Evolutionary conservation across 1,140 invertebrate genomes (phyloP).

Genomic region (Notospermus geniculatus): DNA sequence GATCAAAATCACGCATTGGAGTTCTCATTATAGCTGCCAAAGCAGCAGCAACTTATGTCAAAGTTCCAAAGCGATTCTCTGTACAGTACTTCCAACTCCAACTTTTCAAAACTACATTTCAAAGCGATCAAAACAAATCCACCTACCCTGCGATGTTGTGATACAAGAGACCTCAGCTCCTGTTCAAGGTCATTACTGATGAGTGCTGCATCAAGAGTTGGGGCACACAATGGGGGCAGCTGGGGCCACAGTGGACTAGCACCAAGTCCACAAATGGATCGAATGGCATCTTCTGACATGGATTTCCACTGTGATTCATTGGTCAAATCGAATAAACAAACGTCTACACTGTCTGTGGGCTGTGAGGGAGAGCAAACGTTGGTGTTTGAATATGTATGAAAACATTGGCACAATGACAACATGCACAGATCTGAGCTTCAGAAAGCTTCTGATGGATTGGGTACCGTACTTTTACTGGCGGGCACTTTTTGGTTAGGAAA

Average conservation of each 20-base stretch:
- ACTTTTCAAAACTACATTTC: neutral
- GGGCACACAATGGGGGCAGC: conserved; percentile 43
- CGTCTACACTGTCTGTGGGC: conserved; percentile 45
- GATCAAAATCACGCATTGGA: neutral
- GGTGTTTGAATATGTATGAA: no score
- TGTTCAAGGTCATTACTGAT: conserved; percentile 53
- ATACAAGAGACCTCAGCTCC: conserved; percentile 46
- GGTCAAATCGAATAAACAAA: conserved; percentile 51
- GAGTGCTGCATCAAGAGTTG: conserved; percentile 36
- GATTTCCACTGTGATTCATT: conserved; percentile 54
- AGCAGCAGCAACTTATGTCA: no score
- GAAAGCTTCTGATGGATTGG: no score
- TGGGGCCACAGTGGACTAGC: conserved; percentile 37
- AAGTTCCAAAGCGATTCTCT: no score
- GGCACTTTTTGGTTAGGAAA: no score
- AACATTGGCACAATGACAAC: no score
- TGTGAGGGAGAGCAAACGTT: conserved; percentile 24
- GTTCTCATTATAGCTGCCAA: no score
- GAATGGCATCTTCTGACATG: conserved; percentile 54
- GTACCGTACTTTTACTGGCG: no score
- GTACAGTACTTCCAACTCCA: no score
- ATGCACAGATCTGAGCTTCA: no score
- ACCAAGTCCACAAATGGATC: conserved; percentile 43
- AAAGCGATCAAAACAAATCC: no score
- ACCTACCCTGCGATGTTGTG: conserved; percentile 48